phyloP scores from a whole-genome alignment of 2,113 vertebrate species.

The Centropus bengalensis region DNA sequence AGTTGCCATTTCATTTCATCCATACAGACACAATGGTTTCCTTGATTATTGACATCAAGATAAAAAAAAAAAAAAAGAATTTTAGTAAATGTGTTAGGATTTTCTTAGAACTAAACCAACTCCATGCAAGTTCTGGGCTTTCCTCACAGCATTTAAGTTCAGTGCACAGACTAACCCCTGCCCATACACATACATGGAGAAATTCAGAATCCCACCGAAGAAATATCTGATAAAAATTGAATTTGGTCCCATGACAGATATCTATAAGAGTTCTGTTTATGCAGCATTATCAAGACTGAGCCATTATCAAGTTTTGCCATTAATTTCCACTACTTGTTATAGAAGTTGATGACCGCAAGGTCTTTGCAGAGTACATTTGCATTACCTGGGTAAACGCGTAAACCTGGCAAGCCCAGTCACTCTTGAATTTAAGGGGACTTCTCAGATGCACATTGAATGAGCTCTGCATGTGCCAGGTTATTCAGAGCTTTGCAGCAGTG shows the following conservation, averaged over 20 bases:
- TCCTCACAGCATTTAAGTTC: not conserved
- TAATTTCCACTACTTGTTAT: not conserved
- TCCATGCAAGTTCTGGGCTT: not conserved
- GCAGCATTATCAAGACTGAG: fast-evolving
- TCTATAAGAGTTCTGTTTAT: not conserved
- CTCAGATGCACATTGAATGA: not conserved
- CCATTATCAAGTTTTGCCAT: not conserved
- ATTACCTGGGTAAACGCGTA: not conserved
- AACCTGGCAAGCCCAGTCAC: not conserved
- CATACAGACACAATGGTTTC: not conserved
- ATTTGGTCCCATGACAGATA: not conserved
- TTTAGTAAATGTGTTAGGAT: not conserved
- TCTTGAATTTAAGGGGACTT: not conserved
- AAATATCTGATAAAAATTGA: not conserved
- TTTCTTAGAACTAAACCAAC: not conserved
- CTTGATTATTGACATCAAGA: not conserved
- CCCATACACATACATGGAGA: not conserved
- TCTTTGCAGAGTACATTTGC: not conserved
- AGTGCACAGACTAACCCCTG: not conserved
- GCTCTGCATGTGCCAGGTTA: fast-evolving
- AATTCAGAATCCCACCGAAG: not conserved
- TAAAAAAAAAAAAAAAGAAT: not conserved
- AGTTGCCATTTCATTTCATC: not conserved
- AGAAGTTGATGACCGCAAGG: not conserved
- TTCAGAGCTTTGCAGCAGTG: not conserved